phyloP scores from a whole-genome alignment of 1,140 invertebrate species.

The Calephelis virginiensis region DNA sequence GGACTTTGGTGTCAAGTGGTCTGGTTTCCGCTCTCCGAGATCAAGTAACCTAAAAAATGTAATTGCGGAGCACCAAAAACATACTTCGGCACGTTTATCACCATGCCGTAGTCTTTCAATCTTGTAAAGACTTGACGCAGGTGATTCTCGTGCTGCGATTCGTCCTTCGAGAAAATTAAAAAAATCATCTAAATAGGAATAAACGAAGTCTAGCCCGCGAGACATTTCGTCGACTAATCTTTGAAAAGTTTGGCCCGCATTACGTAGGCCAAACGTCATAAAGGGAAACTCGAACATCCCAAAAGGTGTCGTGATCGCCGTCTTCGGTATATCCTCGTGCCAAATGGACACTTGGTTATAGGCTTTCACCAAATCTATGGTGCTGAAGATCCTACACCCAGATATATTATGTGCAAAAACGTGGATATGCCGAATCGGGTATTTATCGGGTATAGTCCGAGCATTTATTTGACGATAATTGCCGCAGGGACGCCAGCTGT shows the following conservation, averaged over 20 bases:
- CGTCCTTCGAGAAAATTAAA: conserved; percentile 3
- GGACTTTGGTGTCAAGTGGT: conserved; percentile 4
- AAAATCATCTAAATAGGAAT: conserved; percentile 1
- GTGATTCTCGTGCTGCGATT: conserved; percentile 5
- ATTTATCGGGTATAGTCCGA: conserved; percentile 1
- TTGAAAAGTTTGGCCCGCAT: conserved; percentile 7
- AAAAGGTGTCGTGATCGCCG: conserved; percentile 2
- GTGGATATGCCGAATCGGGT: conserved; percentile 5
- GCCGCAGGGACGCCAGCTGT: conserved; percentile 10
- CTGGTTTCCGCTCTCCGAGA: conserved; percentile 8
- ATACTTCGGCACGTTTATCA: conserved; percentile 7
- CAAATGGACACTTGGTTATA: conserved; percentile 4
- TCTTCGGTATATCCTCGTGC: conserved; percentile 7
- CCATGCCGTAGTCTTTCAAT: conserved; percentile 5
- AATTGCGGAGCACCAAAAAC: conserved; percentile 2
- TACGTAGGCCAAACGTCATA: conserved; percentile 4
- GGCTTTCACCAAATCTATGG: not conserved
- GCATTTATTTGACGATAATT: not conserved
- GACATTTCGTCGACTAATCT: conserved; percentile 7
- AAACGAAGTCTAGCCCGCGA: not conserved
- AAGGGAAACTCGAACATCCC: conserved; percentile 7
- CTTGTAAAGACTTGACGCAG: conserved; percentile 4
- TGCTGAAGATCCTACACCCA: conserved; percentile 9
- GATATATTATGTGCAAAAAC: not conserved
- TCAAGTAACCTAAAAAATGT: not conserved